Conservation (phyloP, 2,113 vertebrate genomes). For the Nothobranchius kuhntae region DNA sequence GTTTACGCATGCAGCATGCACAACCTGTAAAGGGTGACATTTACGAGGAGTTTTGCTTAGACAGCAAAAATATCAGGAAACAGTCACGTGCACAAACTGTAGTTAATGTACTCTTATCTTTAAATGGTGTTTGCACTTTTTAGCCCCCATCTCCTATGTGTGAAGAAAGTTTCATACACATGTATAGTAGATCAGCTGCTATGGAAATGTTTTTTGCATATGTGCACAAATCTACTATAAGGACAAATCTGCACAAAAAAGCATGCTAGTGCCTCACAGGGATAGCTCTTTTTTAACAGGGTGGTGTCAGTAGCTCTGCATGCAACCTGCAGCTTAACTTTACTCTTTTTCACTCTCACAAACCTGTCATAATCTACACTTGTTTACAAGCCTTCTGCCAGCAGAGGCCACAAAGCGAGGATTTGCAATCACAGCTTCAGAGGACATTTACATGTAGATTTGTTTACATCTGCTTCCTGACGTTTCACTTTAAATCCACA, state of each 20-base stretch:
- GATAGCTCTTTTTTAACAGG: too few relatives aligned
- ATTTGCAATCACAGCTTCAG: background rate
- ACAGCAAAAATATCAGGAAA: slow-evolving; percentile 5
- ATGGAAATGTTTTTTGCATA: background rate
- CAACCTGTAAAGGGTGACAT: slow-evolving; percentile 38
- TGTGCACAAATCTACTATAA: background rate
- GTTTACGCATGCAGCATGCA: slow-evolving; percentile 23
- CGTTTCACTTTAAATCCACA: background rate
- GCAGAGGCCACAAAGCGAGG: too few relatives aligned
- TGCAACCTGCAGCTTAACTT: too few relatives aligned
- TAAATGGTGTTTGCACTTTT: background rate
- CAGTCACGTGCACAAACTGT: slow-evolving; percentile 4
- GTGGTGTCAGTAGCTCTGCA: too few relatives aligned
- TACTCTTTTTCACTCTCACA: too few relatives aligned
- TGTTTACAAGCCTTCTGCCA: too few relatives aligned
- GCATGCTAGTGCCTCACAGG: too few relatives aligned
- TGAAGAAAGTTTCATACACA: too few relatives aligned
- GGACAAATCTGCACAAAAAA: background rate
- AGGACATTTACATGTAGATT: background rate
- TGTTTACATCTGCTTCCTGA: background rate
- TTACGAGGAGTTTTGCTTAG: slow-evolving; percentile 23
- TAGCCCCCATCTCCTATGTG: too few relatives aligned
- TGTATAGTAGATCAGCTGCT: background rate
- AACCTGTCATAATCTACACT: too few relatives aligned
- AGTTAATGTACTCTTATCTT: background rate